A percentile compares a stretch with the other conserved stretches of the same genome.
These are phyloP conservation scores for Carterocephalus palaemon DNA, from an alignment of 2,888 invertebrate species.

Conservation along the genomic window DNA sequence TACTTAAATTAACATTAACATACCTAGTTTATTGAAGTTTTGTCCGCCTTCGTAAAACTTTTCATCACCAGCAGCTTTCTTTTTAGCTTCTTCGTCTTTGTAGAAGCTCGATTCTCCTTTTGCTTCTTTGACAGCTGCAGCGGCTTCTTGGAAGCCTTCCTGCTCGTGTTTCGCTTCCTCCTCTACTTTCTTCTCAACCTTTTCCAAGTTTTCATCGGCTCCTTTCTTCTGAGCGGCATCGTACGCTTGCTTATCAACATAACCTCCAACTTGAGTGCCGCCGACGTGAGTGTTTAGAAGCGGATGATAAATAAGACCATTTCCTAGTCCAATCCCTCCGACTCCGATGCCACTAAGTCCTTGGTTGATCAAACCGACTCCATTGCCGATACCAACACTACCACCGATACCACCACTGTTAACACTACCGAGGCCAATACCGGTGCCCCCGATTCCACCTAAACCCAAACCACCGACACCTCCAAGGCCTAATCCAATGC, in stretches of 20 bases:
- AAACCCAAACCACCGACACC: slow-evolving; percentile 42
- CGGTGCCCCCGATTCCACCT: slow-evolving; percentile 39
- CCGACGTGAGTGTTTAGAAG: slow-evolving; percentile 61
- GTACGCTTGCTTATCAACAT: slow-evolving; percentile 77
- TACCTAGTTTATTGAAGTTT: slow-evolving; percentile 79
- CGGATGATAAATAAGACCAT: slow-evolving; percentile 64
- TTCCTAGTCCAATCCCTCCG: slow-evolving; percentile 43
- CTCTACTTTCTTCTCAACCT: slow-evolving; percentile 75
- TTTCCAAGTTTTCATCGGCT: slow-evolving; percentile 76
- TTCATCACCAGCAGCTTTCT: slow-evolving; percentile 79
- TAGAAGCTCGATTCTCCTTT: slow-evolving; percentile 73
- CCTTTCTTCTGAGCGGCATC: slow-evolving; percentile 78
- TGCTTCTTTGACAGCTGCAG: slow-evolving; percentile 76
- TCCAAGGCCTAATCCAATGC: slow-evolving; percentile 37
- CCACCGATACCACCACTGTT: slow-evolving; percentile 48
- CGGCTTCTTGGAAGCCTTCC: slow-evolving; percentile 77
- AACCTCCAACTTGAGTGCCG: slow-evolving; percentile 63
- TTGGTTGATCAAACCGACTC: slow-evolving; percentile 47
- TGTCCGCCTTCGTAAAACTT: slow-evolving; percentile 79
- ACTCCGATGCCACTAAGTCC: slow-evolving; percentile 57
- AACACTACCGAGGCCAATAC: slow-evolving; percentile 41
- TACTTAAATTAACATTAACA: too few relatives aligned
- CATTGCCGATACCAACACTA: slow-evolving; percentile 43
- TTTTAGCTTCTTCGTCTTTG: slow-evolving; percentile 77
- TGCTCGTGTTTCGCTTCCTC: slow-evolving; percentile 77